A percentile compares a stretch with the other conserved stretches of the same genome.
These are phyloP conservation scores for Brachionus paranguensis DNA, from an alignment of 1,140 invertebrate genomes.

Conservation along the genomic window DNA sequence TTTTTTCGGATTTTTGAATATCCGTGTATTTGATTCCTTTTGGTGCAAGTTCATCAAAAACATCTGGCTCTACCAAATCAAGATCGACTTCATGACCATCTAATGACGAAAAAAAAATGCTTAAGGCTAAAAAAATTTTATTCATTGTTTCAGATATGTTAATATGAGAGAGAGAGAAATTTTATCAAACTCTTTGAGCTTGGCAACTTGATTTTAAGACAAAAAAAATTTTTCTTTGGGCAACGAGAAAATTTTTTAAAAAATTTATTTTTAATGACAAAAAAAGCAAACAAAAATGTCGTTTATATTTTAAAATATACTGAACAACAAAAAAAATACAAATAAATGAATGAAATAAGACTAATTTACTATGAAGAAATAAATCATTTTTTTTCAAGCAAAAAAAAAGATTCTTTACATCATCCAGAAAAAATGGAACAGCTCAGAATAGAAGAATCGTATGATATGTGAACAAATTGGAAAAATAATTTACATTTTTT, in stretches of 20 bases:
- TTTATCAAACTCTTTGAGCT: background rate
- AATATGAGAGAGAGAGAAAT: background rate
- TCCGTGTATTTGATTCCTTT: background rate
- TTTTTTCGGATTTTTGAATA: background rate
- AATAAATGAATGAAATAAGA: background rate
- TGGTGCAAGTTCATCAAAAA: background rate
- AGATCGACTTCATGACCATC: background rate
- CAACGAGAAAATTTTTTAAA: background rate
- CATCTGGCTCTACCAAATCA: background rate
- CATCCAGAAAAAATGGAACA: background rate
- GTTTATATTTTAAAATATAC: background rate
- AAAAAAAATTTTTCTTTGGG: background rate
- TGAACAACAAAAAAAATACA: background rate
- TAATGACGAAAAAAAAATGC: background rate
- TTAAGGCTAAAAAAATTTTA: background rate
- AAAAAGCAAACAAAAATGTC: background rate
- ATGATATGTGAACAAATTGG: background rate
- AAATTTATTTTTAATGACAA: background rate
- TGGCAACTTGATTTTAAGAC: background rate
- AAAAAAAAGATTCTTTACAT: background rate
- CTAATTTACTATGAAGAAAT: background rate
- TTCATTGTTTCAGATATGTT: too few relatives aligned
- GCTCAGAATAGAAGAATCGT: background rate
- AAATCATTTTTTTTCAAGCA: background rate
- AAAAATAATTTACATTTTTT: slow-evolving; percentile 14